phyloP scores from a whole-genome alignment of 2,797 vertebrate species.

The Rhadinocentrus ornatus region DNA sequence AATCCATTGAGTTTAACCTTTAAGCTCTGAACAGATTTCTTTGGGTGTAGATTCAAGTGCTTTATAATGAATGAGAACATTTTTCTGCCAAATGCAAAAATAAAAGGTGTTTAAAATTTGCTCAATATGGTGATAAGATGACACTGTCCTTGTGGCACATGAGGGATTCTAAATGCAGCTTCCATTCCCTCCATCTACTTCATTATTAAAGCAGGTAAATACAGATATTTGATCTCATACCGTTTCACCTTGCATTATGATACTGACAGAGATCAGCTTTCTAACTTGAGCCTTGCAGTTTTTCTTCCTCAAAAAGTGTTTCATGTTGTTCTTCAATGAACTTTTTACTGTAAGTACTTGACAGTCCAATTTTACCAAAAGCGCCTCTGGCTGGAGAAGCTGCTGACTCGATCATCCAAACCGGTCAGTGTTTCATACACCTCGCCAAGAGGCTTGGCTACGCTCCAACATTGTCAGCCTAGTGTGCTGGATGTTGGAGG shows the following conservation, averaged over 20 bases:
- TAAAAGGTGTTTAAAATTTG: not conserved
- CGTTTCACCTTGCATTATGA: conserved; percentile 2
- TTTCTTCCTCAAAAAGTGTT: conserved; percentile 18
- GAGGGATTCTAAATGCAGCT: not conserved
- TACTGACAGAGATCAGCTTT: conserved; percentile 15
- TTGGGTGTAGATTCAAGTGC: not conserved
- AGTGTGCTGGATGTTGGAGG: conserved; percentile 48
- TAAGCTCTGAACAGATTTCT: not conserved
- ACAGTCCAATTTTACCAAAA: conserved; percentile 64
- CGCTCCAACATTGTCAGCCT: conserved; percentile 51
- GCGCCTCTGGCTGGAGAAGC: conserved; percentile 59
- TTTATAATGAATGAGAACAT: not conserved
- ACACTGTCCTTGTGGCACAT: not conserved
- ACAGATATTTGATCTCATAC: conserved; percentile 3
- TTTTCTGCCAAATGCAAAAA: not conserved
- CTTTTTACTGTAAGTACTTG: conserved; percentile 47
- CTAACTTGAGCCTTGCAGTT: conserved; percentile 6
- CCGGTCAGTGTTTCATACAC: conserved; percentile 58
- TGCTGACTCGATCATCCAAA: conserved; percentile 68
- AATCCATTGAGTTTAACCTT: not conserved
- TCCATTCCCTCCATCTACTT: not conserved
- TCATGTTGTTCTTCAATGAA: conserved; percentile 17
- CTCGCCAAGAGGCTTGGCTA: conserved; percentile 61
- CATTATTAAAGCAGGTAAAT: conserved; percentile 4
- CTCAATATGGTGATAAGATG: not conserved